Evolutionary conservation across 2,113 vertebrate species (phyloP), one percentile per base, ranked within the genome.

Genomic region (Toxotes chatareus): DNA sequence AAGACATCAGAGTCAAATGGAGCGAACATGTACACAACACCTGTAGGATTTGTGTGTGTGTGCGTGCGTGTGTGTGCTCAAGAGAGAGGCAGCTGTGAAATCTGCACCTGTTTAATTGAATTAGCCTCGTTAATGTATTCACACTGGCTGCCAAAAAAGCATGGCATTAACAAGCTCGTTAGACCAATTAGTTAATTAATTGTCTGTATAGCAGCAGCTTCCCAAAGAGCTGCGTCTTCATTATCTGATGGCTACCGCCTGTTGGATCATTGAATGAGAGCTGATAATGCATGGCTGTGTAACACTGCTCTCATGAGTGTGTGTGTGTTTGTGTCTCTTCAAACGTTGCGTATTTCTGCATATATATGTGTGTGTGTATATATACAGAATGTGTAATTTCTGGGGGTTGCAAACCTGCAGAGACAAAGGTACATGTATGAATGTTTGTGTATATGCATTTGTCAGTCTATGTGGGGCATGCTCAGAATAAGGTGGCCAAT

Each of bases 141-240:
- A 93, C 85, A 88, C 92, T 73, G 53, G 88, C 92, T 94, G 94
- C 95, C 95, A 95, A 95, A 95, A 92, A 93, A 91, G 86, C 86
- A 63, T 74, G 87, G 89, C 91, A 90, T 95, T 94, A 95, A 95
- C 89, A 92, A 94, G 94, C 93, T 95, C 91, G 93, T 96, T 96
- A 95, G 93, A 94, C 76, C 94, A 95, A 96, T 96, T 95, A 94
- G 94, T 94, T 96, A 95, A 95, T 96, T 94, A 95, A 95, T 95
- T 94, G 94, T 93, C 93, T 95, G 94, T 92, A 93, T 66, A 91
- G 93, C 93, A 59, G 88, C 76, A 16, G 90, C 87, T 93, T 91
- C 90, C 86, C 89, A 82, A 89, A 93, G 88, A 90, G 92, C 94
- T 91, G 90, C 66, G 84, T 94, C 94, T 94, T 95, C 93, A 95